These are phyloP conservation scores for Cirrhinus molitorella DNA, from an alignment of 2,797 vertebrate species.

Conservation along the genomic window DNA sequence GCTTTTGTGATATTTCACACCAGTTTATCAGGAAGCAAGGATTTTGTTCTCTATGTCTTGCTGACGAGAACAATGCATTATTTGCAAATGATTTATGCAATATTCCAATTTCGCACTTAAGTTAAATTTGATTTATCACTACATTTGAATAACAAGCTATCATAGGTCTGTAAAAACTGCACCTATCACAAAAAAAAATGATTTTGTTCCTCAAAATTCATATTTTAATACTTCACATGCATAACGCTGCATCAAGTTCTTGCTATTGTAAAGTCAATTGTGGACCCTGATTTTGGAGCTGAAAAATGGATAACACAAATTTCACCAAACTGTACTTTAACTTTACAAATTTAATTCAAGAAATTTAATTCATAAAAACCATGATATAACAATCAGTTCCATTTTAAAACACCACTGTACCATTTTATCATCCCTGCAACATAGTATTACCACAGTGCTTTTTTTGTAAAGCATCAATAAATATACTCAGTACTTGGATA, in stretches of 20 bases:
- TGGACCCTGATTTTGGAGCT: background rate
- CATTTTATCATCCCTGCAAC: too few relatives aligned
- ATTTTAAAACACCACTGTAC: too few relatives aligned
- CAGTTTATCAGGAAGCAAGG: background rate
- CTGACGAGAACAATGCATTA: background rate
- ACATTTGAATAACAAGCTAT: background rate
- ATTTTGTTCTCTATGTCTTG: background rate
- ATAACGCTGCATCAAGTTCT: background rate
- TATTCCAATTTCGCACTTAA: background rate
- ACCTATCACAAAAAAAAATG: background rate
- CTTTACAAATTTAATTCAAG: too few relatives aligned
- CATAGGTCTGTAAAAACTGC: background rate
- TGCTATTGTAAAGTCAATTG: background rate
- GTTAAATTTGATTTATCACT: background rate
- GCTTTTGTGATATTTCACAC: background rate
- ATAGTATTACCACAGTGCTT: too few relatives aligned
- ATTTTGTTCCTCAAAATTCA: background rate
- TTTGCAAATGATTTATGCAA: background rate
- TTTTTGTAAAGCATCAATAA: too few relatives aligned
- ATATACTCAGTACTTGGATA: too few relatives aligned
- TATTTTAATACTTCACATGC: background rate
- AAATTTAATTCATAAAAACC: too few relatives aligned
- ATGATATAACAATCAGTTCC: too few relatives aligned
- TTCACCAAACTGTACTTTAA: too few relatives aligned
- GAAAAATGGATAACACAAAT: too few relatives aligned